phyloP scores from a whole-genome alignment of 1,140 invertebrate genomes.

The Drosophila sturtevanti region DNA sequence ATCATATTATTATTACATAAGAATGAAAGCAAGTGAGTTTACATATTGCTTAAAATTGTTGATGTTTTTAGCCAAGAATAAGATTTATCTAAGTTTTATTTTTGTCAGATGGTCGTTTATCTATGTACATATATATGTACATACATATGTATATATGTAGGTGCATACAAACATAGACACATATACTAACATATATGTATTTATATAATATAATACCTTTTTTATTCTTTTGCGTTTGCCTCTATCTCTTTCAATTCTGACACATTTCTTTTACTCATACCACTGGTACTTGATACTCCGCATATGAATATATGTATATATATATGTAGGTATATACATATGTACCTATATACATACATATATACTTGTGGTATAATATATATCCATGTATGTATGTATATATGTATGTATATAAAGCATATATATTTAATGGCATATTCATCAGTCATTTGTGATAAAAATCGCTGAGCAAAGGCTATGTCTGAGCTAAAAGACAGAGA shows the following conservation, averaged over 20 bases:
- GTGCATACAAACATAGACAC: too few species aligned
- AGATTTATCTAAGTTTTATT: conserved; percentile 65
- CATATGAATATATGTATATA: neutral
- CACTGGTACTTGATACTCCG: neutral
- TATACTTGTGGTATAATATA: neutral
- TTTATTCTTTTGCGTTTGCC: neutral
- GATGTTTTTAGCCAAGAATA: conserved; percentile 21
- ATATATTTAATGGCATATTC: conserved; percentile 80
- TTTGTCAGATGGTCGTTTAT: conserved; percentile 70
- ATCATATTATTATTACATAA: too few species aligned
- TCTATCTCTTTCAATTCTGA: neutral
- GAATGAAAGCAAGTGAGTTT: neutral
- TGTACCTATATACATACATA: neutral
- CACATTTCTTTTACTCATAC: conserved; percentile 5
- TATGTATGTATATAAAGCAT: conserved; percentile 37
- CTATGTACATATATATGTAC: conserved; percentile 11
- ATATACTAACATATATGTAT: too few species aligned
- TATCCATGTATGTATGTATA: neutral
- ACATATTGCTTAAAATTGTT: neutral
- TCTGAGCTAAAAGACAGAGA: neutral
- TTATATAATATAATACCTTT: too few species aligned
- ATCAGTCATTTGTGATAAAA: conserved; percentile 78
- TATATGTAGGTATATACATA: too few species aligned
- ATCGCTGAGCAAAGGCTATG: conserved; percentile 5
- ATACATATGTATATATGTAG: neutral